Evolutionary conservation across 1,140 invertebrate genomes (phyloP), one percentile per base, ranked within the genome.

Genomic region (Campoletis sonorensis): DNA sequence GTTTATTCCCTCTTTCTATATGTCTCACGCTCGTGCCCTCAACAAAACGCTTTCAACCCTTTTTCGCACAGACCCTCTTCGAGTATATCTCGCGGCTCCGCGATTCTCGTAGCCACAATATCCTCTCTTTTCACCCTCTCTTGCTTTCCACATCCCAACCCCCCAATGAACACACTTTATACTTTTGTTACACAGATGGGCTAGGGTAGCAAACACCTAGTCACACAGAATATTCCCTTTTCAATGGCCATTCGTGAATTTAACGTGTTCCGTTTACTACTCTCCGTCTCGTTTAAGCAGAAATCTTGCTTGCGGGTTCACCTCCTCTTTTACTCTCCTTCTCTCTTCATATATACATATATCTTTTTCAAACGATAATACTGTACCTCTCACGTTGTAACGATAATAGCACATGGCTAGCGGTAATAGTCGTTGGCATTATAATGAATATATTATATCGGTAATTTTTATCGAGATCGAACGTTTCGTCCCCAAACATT

Each of bases 231-330:
- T 40, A 33, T 40, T 73, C 40, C 21, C 71, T 73, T 73, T 73
- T 49, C 71, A 73, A 73, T 73, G 71, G 40, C 71, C 33, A 16
- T 73, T 73, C 40, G 71, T 23, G 71, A 64, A 64, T 40, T 21
- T 73, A 73, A 73, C 71, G 71, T 45, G 40, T 73, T 73, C 40
- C 71, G 71, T 73, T 73, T 73, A 73, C 71, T 45, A 26, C 61
- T 13, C 61, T 26, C 71, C 71, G 45, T 73, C 18, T 64, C 51
- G n/a, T 73, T 5, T 73, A 73, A 73, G n/a, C 40, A 27, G 71
- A 73, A 73, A 40, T 15, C 71, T 23, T 64, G 23, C 13, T 64
- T 23, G 18, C 23, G 61, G 23, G 10, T 64, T 26, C 2, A 23
- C 2, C 23, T 64, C 2, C 23, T 64, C 40, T 73, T 40, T 73